phyloP scores from a whole-genome alignment of 2,113 vertebrate species.

The Meleagris gallopavo region DNA sequence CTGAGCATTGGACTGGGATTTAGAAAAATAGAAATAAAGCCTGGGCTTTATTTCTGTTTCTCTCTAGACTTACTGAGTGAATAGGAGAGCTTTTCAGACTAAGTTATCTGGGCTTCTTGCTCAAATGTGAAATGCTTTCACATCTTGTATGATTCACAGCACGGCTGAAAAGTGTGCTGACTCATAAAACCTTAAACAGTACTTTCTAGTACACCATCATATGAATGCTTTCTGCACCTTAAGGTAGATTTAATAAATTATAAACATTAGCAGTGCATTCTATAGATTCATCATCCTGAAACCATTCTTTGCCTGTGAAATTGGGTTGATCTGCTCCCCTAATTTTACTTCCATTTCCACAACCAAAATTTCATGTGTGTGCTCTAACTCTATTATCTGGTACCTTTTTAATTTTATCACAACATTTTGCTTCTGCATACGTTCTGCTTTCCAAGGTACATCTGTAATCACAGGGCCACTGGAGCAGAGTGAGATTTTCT shows the following conservation, averaged over 20 bases:
- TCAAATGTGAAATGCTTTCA: background rate
- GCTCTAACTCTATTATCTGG: background rate
- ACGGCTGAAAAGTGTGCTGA: background rate
- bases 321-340: background rate
- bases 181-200: background rate
- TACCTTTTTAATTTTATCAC: background rate
- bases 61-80: background rate
- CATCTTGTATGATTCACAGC: background rate
- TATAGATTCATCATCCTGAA: background rate
- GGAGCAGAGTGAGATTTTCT: background rate
- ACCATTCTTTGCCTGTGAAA: background rate
- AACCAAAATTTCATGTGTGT: background rate
- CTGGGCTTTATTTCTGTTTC: background rate
- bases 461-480: background rate
- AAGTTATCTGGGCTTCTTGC: background rate
- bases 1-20: background rate
- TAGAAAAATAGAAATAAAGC: too few relatives aligned
- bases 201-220: background rate
- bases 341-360: background rate
- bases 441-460: background rate
- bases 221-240: background rate
- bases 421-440: background rate
- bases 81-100: background rate
- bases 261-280: rapidly evolving
- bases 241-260: background rate